Percentiles rank a stretch among this genome's conserved stretches.
phyloP scores from a whole-genome alignment of 2,797 vertebrate species.

The Crenichthys baileyi region DNA sequence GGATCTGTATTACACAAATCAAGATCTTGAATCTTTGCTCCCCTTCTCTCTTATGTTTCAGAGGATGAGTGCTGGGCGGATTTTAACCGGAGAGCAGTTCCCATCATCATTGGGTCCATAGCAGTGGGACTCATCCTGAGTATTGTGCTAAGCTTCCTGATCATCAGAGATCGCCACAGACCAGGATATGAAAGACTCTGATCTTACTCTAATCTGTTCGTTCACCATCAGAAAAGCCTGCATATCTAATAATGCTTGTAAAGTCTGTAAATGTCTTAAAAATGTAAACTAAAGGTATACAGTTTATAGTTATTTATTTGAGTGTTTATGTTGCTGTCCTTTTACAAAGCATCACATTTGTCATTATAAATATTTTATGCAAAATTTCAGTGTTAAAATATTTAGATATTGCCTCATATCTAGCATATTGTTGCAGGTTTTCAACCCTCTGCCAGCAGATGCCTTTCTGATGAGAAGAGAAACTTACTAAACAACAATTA shows the following conservation, averaged over 20 bases:
- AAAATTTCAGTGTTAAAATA: background rate
- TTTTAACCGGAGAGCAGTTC: slow-evolving; percentile 75
- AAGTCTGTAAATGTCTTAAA: background rate
- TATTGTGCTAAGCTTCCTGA: slow-evolving; percentile 74
- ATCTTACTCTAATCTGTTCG: slow-evolving; percentile 27
- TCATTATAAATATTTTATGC: background rate
- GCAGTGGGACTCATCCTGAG: slow-evolving; percentile 80
- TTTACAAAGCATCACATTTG: background rate
- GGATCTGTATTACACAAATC: background rate
- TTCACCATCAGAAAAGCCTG: background rate
- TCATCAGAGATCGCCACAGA: slow-evolving; percentile 78
- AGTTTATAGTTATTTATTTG: background rate
- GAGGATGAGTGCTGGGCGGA: slow-evolving; percentile 87
- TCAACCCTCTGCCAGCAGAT: background rate
- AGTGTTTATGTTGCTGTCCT: background rate
- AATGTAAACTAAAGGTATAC: background rate
- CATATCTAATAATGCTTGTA: background rate
- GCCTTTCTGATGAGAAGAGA: too few species aligned
- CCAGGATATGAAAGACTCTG: slow-evolving; percentile 83
- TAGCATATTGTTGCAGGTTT: background rate
- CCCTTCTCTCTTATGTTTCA: slow-evolving; percentile 64
- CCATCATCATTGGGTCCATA: slow-evolving; percentile 76
- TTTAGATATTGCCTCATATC: background rate
- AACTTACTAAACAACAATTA: background rate
- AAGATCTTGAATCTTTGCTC: background rate